Evolutionary conservation across 2,113 vertebrate species (phyloP).

Genomic region (Lonchura striata): DNA sequence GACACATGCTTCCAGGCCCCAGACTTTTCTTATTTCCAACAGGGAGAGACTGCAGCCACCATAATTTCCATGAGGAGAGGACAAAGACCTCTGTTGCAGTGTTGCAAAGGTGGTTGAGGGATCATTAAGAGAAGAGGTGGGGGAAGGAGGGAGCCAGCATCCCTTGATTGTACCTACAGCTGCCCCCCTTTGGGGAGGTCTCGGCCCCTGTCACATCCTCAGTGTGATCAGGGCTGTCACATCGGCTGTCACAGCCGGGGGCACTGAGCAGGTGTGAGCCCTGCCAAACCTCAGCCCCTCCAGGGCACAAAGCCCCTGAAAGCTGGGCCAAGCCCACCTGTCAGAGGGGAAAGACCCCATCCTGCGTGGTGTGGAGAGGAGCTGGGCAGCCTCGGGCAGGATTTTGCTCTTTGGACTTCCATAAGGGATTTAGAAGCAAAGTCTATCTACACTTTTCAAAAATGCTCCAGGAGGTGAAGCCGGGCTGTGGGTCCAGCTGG

Average conservation of each 20-base stretch:
- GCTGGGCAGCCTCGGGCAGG: neutral
- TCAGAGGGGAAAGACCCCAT: neutral
- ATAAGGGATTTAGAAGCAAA: neutral
- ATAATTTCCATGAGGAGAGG: neutral
- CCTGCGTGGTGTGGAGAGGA: fast-evolving
- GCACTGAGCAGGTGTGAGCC: fast-evolving
- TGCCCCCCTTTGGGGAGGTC: neutral
- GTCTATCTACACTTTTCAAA: neutral
- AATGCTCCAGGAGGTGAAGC: neutral
- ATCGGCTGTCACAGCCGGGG: fast-evolving
- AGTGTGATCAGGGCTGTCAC: fast-evolving
- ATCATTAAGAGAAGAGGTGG: neutral
- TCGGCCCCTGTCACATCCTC: neutral
- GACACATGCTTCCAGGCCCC: neutral
- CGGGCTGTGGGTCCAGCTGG: neutral
- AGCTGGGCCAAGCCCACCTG: fast-evolving
- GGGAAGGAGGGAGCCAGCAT: neutral
- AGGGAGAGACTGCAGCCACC: neutral
- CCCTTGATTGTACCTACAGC: neutral
- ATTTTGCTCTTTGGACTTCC: neutral
- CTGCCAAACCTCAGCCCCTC: neutral
- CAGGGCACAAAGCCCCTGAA: neutral
- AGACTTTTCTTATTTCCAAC: neutral
- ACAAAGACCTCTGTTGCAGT: neutral
- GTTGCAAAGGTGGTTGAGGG: neutral